Evolutionary conservation across 2,888 invertebrate species (phyloP), one percentile per base, ranked within the genome.

Genomic region (Micropterix aruncella): DNA sequence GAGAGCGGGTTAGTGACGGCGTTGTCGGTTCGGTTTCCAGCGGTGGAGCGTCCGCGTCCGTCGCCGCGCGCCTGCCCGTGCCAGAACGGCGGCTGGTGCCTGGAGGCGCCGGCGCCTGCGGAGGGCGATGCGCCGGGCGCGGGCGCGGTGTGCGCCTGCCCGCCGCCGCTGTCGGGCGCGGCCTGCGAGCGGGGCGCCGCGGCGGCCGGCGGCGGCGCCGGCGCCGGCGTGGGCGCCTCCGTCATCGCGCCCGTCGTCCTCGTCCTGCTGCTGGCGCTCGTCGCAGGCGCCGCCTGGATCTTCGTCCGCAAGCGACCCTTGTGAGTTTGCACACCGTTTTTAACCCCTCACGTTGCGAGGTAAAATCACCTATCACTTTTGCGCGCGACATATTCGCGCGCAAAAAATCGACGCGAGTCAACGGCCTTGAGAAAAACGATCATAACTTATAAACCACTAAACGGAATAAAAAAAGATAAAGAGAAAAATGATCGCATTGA

Each of bases 81-180:
- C 62, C 77, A 83, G 61, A 92, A 93, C 61, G 90, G 92, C 45
- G 94, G 93, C 36, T 60, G 76, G 43, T 94, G 94, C 62, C 60
- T 62, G 19, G 77, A 80, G 53, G 56, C 57, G 53, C n/a, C n/a
- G n/a, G 46, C 60, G 1, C 47, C 47, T 7, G 50, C 48, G 27
- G 37, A 43, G 2, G 38, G 44, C 7, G 57, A 55, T 36, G 66
- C 63, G 3, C 72, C 65, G 7, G 68, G 66, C 27, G 74, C 70
- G 15, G 73, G 74, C 48, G 63, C 87, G 47, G 56, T 57, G 19
- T 97, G 96, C 65, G 74, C 74, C 56, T 57, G 74, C 77, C 71
- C 42, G 64, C 74, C 48, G 73, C 71, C 57, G 70, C 80, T 41
- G 75, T 75, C 0, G 79, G 83, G 41, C 75, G 90, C 55, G 70